phyloP scores from a whole-genome alignment of 2,888 invertebrate species.

The Drosophila paramelanica region DNA sequence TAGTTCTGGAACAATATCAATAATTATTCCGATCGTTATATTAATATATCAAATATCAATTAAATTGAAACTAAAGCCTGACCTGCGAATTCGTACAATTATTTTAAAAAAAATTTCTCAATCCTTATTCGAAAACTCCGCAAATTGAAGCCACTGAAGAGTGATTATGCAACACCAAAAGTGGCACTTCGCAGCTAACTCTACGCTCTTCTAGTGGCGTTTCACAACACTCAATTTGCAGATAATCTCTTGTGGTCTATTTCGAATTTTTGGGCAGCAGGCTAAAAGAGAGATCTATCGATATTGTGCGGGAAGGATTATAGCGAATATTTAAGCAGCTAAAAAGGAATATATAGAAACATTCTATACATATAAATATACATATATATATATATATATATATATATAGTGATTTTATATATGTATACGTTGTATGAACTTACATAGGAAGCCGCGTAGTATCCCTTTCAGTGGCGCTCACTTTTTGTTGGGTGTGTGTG shows the following conservation, averaged over 20 bases:
- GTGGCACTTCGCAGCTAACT: not conserved
- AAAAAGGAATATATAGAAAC: conserved; percentile 3
- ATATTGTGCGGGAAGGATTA: conserved; percentile 24
- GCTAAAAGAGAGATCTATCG: conserved; percentile 6
- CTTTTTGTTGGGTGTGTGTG: conserved; percentile 28
- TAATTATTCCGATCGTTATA: too few species aligned
- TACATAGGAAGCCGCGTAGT: conserved; percentile 54
- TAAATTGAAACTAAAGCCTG: too few species aligned
- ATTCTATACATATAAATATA: not conserved
- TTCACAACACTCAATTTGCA: conserved; percentile 24
- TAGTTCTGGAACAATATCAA: too few species aligned
- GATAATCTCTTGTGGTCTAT: conserved; percentile 24
- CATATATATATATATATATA: not conserved
- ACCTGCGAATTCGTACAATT: too few species aligned
- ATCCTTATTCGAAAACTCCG: not conserved
- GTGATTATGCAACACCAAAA: not conserved
- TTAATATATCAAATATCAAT: too few species aligned
- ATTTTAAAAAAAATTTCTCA: too few species aligned
- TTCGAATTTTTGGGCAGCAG: not conserved
- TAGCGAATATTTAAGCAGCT: conserved; percentile 39
- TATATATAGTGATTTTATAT: not conserved
- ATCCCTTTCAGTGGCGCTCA: conserved; percentile 62
- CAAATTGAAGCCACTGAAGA: not conserved
- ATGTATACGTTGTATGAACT: conserved; percentile 43
- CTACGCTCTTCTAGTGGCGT: not conserved